Percentiles rank a stretch among this genome's conserved stretches.
phyloP scores from a whole-genome alignment of 2,888 invertebrate species.

The Diaperis boleti region DNA sequence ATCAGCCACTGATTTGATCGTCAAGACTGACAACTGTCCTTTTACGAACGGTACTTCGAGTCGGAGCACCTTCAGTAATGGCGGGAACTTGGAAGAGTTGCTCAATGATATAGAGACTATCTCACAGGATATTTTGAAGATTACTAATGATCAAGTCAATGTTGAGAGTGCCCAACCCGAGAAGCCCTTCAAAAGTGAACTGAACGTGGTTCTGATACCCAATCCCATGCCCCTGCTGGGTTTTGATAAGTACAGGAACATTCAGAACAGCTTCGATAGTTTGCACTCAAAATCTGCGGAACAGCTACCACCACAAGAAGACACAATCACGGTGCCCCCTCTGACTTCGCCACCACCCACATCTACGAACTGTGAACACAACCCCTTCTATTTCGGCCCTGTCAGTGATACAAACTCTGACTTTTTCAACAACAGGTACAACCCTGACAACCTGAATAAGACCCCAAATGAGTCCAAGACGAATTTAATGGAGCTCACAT shows the following conservation, averaged over 20 bases:
- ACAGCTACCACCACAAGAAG: conserved; percentile 49
- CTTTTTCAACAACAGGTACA: conserved; percentile 59
- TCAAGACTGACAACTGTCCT: conserved; percentile 62
- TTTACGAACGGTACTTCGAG: conserved; percentile 52
- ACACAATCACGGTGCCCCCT: conserved; percentile 4
- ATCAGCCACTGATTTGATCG: conserved; percentile 61
- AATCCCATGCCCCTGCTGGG: conserved; percentile 65
- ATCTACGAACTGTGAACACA: conserved; percentile 50
- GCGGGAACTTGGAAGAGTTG: conserved; percentile 76
- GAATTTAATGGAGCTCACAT: conserved; percentile 61
- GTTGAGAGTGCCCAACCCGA: conserved; percentile 41
- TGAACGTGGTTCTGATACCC: conserved; percentile 65
- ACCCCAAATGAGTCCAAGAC: conserved; percentile 63
- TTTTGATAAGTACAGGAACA: conserved; percentile 64
- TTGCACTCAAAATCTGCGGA: conserved; percentile 55
- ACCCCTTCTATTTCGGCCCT: conserved; percentile 61
- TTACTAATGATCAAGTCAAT: conserved; percentile 34
- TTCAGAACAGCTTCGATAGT: conserved; percentile 62
- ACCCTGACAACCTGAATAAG: conserved; percentile 60
- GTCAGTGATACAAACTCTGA: conserved; percentile 56
- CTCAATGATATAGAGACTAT: conserved; percentile 76
- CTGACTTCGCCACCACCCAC: not conserved
- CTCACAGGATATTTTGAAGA: conserved; percentile 63
- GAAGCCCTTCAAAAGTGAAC: conserved; percentile 63
- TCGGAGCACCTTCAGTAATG: conserved; percentile 62